Evolutionary conservation across 2,113 vertebrate genomes (phyloP).

Genomic region (Protomyctophum bolini): DNA sequence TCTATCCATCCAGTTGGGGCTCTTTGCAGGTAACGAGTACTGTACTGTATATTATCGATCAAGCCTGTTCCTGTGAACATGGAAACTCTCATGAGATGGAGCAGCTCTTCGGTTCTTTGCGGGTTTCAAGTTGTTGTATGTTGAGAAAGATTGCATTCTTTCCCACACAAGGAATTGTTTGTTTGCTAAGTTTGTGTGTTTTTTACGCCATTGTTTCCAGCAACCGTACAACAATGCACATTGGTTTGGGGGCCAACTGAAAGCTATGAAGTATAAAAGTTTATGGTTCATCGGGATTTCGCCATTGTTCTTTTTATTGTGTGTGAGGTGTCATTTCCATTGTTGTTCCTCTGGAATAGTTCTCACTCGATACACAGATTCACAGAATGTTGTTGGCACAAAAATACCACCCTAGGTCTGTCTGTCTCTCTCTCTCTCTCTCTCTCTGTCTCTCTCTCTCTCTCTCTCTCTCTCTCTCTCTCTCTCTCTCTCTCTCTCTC

Average conservation of each 20-base stretch:
- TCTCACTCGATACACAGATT: too few relatives aligned
- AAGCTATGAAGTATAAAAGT: background rate
- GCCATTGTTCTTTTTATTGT: background rate
- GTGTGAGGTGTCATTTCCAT: background rate
- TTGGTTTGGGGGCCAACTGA: background rate
- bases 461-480: background rate
- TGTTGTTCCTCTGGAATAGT: too few relatives aligned
- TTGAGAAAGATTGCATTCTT: too few relatives aligned
- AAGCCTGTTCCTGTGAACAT: too few relatives aligned
- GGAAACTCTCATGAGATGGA: too few relatives aligned
- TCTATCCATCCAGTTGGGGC: background rate
- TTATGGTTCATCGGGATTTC: background rate
- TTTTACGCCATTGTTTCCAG: background rate
- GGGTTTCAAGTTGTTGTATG: too few relatives aligned
- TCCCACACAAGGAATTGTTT: too few relatives aligned
- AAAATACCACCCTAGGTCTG: background rate
- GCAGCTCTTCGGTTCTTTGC: too few relatives aligned
- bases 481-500: slow-evolving; percentile 42
- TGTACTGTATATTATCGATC: slow-evolving; percentile 28
- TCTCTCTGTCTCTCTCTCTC: too few relatives aligned
- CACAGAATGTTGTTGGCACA: background rate
- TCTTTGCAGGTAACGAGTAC: slow-evolving; percentile 21
- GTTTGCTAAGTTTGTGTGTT: too few relatives aligned
- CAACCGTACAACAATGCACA: background rate
- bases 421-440: slow-evolving; percentile 12